Evolutionary conservation across 2,113 vertebrate species (phyloP).

Genomic region (Vombatus ursinus): DNA sequence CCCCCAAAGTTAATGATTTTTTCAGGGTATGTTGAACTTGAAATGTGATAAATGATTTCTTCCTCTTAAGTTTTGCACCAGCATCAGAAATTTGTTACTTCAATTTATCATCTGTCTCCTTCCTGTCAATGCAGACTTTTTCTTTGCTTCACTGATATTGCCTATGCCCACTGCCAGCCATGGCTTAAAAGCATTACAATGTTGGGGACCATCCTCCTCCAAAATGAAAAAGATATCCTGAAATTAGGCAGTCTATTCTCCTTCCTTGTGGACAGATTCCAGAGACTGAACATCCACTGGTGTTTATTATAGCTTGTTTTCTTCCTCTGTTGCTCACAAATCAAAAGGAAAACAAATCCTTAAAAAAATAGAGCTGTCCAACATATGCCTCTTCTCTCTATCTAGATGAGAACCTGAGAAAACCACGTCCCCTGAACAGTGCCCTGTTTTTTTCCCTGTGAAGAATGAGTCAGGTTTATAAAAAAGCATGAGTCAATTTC

Average conservation of each 20-base stretch:
- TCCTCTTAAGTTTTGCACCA: neutral
- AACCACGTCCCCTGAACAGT: neutral
- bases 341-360: neutral
- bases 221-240: accelerated
- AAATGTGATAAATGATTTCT: slow-evolving; percentile 20
- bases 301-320: neutral
- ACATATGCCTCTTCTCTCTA: accelerated
- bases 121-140: neutral
- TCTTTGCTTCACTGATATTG: neutral
- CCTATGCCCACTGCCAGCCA: neutral
- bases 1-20: neutral
- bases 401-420: neutral
- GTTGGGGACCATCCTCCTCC: neutral
- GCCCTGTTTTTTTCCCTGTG: neutral
- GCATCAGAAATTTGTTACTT: slow-evolving; percentile 5
- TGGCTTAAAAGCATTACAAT: neutral
- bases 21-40: neutral
- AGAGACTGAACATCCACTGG: neutral
- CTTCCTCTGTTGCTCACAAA: neutral
- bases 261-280: accelerated
- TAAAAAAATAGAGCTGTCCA: neutral
- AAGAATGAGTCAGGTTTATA: neutral
- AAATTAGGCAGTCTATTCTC: accelerated
- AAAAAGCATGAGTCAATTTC: neutral
- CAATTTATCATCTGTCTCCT: slow-evolving; percentile 32